Evolutionary conservation across 2,797 vertebrate genomes (phyloP), one percentile per base, ranked within the genome.

Genomic region (Pagetopsis macropterus): DNA sequence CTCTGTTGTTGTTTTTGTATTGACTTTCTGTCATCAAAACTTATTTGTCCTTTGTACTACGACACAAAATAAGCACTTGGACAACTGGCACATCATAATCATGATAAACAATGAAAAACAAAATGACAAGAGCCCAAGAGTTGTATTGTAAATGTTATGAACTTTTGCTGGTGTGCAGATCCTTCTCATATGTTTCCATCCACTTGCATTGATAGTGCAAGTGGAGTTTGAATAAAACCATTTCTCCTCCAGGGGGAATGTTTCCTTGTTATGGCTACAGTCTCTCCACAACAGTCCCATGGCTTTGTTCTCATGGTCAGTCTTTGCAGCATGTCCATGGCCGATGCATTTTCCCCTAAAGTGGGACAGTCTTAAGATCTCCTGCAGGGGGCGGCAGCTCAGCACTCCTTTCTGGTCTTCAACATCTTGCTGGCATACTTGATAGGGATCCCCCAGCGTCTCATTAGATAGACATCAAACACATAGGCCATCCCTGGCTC

Each of bases 391-490:
- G 88, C 87, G 15, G 82, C 81, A 89, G 81, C 85, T 97, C 92
- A 97, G 67, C 97, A 98, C 49, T 96, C 95, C 90, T 94, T 96
- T 83, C 96, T 95, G 65, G 97, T 97, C 84, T 94, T 96, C 79
- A 98, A 92, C 56, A 91, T 93, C 93, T 96, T 98, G 87, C 96
- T 97, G 84, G 94, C 90, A 40, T 98, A 98, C 74, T 95, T 96
- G 81, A 97, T 79, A 2, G 96, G 94, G 85, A 96, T 95, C 82
- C 96, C 96, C 89, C 96, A 96, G 74, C 95, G 94, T 88, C 96
- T 96, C 71, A 97, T 94, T 84, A 97, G 94, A 87, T 97, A 98
- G 75, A 98, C 93, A 80, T 97, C 97, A 86, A 98, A 96, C 90
- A 96, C 81, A 73, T 98, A 98, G 75, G 92, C 84, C 5, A 80